Percentiles rank a stretch among this genome's conserved stretches.
These are phyloP conservation scores for Marcusenius ussheri DNA, from an alignment of 2,113 vertebrate species.

Conservation along the genomic window DNA sequence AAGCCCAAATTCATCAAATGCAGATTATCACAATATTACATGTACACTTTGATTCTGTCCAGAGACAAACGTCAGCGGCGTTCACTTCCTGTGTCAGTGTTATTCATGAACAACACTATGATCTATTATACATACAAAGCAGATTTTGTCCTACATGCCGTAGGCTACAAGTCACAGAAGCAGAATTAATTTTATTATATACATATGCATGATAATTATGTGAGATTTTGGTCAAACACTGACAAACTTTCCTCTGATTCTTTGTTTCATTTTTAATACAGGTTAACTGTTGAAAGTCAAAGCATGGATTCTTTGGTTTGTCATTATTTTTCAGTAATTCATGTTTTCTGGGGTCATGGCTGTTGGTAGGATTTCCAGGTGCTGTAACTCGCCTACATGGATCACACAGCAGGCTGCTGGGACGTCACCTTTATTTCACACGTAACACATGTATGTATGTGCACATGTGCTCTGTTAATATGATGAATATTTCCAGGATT, in stretches of 20 bases:
- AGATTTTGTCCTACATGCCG: conserved; percentile 88
- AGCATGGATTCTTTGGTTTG: background rate
- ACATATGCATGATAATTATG: conserved; percentile 98
- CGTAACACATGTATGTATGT: background rate
- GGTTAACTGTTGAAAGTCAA: conserved; percentile 35
- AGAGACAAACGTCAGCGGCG: conserved; percentile 97
- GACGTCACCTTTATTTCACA: conserved; percentile 40
- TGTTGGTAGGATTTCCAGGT: background rate
- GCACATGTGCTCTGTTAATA: background rate
- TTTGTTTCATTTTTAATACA: conserved; percentile 54
- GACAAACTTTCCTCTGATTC: conserved; percentile 65
- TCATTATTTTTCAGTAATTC: background rate
- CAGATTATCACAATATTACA: conserved; percentile 99
- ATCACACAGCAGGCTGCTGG: background rate
- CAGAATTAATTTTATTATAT: conserved; percentile 99
- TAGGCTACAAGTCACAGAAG: conserved; percentile 84
- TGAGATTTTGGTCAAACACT: conserved; percentile 86
- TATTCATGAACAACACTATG: conserved; percentile 99
- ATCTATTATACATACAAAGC: conserved; percentile 99
- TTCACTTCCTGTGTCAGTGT: conserved; percentile 91
- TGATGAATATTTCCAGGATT: background rate
- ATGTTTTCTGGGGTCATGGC: background rate
- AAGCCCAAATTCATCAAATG: conserved; percentile 99
- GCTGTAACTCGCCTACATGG: background rate
- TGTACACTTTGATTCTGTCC: conserved; percentile 99